A percentile compares a stretch with the other conserved stretches of the same genome.
Evolutionary conservation across 1,140 invertebrate species (phyloP).

Genomic region (silkworm (Bombyx mori)): DNA sequence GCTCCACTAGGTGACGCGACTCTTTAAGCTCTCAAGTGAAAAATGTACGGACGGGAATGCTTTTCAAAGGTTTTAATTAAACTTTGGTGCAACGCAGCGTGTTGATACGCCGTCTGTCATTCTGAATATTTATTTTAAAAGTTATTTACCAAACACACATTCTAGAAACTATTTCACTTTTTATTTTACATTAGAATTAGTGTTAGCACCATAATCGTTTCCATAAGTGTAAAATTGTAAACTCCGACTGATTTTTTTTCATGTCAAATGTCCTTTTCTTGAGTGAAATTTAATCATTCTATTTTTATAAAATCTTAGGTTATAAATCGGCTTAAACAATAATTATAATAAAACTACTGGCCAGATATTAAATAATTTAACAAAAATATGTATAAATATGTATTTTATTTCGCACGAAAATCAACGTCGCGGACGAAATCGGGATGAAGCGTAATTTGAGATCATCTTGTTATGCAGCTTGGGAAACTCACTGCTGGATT

Average conservation of each 20-base stretch:
- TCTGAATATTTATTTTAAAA: background rate
- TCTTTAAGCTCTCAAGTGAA: conserved; percentile 43
- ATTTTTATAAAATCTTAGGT: too few relatives aligned
- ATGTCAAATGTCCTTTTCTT: too few relatives aligned
- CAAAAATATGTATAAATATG: conserved; percentile 4
- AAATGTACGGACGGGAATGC: conserved; percentile 31
- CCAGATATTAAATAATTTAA: too few relatives aligned
- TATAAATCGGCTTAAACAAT: too few relatives aligned
- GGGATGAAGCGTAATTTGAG: conserved; percentile 16
- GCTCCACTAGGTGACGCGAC: conserved; percentile 46
- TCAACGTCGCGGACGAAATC: conserved; percentile 7
- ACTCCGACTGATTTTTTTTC: too few relatives aligned
- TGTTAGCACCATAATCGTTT: too few relatives aligned
- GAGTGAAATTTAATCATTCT: too few relatives aligned
- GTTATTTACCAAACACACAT: background rate
- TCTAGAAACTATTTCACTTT: background rate
- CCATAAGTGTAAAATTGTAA: too few relatives aligned
- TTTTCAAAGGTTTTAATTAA: conserved; percentile 33
- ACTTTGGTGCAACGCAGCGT: conserved; percentile 1
- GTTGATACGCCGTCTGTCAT: conserved; percentile 11
- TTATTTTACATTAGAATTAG: background rate
- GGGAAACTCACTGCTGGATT: conserved; percentile 22
- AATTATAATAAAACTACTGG: too few relatives aligned
- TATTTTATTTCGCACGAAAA: conserved; percentile 13
- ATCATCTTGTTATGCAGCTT: conserved; percentile 26